A percentile compares a stretch with the other conserved stretches of the same genome.
Conservation (phyloP, 2,888 invertebrate genomes). For the Stenchaetothrips biformis region DNA sequence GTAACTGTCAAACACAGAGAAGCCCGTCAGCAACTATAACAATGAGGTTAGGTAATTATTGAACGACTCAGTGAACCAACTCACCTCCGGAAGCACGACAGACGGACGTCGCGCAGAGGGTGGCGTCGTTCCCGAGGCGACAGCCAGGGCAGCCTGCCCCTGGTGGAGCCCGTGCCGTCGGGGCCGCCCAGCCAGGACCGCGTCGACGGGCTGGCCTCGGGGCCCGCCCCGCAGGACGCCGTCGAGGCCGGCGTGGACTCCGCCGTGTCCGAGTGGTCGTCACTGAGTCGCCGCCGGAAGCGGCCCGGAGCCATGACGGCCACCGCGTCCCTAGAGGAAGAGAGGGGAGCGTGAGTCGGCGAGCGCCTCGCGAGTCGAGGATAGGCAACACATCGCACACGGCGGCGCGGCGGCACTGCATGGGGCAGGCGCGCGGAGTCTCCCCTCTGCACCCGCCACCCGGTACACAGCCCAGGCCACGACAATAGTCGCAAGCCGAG, state of each 20-base stretch:
- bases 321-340: not conserved
- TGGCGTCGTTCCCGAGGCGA: not conserved
- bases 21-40: no score
- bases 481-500: no score
- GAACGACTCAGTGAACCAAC: not conserved
- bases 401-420: not conserved
- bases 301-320: slow-evolving; percentile 15
- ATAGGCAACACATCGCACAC: not conserved
- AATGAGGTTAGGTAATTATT: no score
- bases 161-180: slow-evolving; percentile 7
- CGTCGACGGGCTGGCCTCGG: not conserved
- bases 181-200: slow-evolving; percentile 9
- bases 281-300: slow-evolving; percentile 9
- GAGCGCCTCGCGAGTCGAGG: not conserved
- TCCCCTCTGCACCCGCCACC: not conserved
- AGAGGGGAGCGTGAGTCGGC: not conserved
- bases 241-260: not conserved
- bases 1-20: not conserved
- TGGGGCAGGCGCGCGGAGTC: not conserved
- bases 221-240: not conserved
- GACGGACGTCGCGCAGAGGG: not conserved
- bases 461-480: not conserved
- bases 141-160: slow-evolving; percentile 12
- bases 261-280: slow-evolving; percentile 6
- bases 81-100: slow-evolving; percentile 9